Evolutionary conservation across 1,140 invertebrate species (phyloP), one percentile per base, ranked within the genome.

Genomic region (Drosophila quadrilineata): DNA sequence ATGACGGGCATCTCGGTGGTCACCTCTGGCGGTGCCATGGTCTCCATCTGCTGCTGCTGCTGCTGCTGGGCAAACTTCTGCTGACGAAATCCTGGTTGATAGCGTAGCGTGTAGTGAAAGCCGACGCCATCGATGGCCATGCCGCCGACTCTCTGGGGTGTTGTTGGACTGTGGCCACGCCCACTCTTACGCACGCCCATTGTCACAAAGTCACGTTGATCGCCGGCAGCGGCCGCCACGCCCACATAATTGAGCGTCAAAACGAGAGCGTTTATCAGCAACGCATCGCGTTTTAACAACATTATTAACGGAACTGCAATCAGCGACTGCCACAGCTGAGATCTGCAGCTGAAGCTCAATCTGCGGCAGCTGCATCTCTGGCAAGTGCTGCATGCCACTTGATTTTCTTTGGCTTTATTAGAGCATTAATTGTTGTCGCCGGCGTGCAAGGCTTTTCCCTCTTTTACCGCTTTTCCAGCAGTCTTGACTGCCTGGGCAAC

Each of bases 391-490:
- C 54, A 19, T 53, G 29, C 26, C 36, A 16, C 60, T 49, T 54
- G 56, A 59, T 77, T 75, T 75, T 80, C 80, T 73, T 60, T 59
- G 67, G 66, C 86, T 69, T 88, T 85, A 88, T 87, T 87, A 85
- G 87, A 88, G 87, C 87, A 88, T 88, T 88, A 88, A 88, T 87
- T 88, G 72, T 57, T 62, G 77, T 66, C 56, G 50, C 45, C 12
- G 58, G 53, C 31, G 73, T 65, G 46, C 43, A 16, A 52, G 26
- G 52, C 60, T 64, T 65, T 59, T 10, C 28, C 53, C 26, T 52
- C 65, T 41, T 67, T 64, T 57, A 65, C 50, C 65, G n/a, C n/a
- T n/a, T n/a, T n/a, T n/a, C n/a, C n/a, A n/a, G n/a, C n/a, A n/a
- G 65, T 50, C 59, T 65, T 66, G 74, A 41, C 36, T 57, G 45